Conservation (phyloP, 35 echinoderm and acorn worm genomes). For the Lytechinus pictus region DNA sequence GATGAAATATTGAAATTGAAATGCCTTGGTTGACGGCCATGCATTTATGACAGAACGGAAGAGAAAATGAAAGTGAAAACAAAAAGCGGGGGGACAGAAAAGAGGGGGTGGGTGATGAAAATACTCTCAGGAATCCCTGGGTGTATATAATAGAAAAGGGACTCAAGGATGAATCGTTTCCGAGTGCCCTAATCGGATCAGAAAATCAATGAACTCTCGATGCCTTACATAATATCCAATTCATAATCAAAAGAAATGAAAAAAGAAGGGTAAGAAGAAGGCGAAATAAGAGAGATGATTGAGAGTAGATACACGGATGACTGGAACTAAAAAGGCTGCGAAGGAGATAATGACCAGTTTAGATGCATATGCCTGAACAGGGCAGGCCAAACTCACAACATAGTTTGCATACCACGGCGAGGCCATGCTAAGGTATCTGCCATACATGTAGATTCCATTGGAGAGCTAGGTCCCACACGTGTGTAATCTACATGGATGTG, state of each 20-base stretch:
- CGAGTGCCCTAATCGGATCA: background rate
- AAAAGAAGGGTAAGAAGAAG: background rate
- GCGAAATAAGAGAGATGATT: background rate
- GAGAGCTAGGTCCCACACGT: background rate
- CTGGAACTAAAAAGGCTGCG: background rate
- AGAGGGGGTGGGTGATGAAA: background rate
- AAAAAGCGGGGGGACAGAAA: background rate
- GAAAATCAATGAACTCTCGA: background rate
- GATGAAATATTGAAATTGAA: background rate
- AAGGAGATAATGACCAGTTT: background rate
- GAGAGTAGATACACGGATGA: background rate
- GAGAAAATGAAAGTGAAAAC: background rate
- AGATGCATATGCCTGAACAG: background rate
- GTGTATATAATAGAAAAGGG: background rate
- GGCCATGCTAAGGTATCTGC: background rate
- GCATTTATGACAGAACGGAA: background rate
- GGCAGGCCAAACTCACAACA: background rate
- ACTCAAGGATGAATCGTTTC: background rate
- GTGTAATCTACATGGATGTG: background rate
- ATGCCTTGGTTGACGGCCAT: background rate
- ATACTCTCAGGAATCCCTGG: background rate
- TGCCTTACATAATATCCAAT: background rate
- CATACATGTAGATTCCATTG: background rate
- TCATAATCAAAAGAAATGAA: background rate
- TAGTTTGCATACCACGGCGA: background rate